Evolutionary conservation across 1,140 invertebrate species (phyloP), one percentile per base, ranked within the genome.

Genomic region (Pogonomyrmex barbatus): DNA sequence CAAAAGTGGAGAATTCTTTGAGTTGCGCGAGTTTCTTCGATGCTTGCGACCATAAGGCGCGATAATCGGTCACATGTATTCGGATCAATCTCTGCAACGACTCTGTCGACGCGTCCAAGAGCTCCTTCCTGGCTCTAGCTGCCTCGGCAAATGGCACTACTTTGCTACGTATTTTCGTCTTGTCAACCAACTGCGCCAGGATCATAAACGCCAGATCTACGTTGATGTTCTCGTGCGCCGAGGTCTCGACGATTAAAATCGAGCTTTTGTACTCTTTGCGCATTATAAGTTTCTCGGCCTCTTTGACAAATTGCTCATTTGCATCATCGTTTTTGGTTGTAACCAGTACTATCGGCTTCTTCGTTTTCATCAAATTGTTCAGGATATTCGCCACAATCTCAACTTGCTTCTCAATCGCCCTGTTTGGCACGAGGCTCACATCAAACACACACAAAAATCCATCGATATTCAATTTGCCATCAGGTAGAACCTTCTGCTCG

Each of bases 261-360:
- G 96, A 96, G 83, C 97, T 97, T 93, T 98, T 99, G 92, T 98
- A 99, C 94, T 99, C 99, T 94, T 99, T 99, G 42, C 98, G 96
- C 92, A 97, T 97, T 1, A 98, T 96, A 62, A 99, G 95, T 92
- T 97, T 97, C 92, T 99, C 98, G 0, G 97, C 98, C 94, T 99
- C 99, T 65, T 97, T 96, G 0, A 99, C 96, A 87, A 98, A 98
- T 62, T 97, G 96, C 91, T 99, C 98, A 94, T 97, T 98, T 0
- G 97, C 97, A 93, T 99, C 98, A 93, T 99, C 99, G 94, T 99
- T 98, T 96, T 99, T 99, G 2, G 99, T 99, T 2, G 99, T 99
- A 0, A 98, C 98, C 87, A 99, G 94, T 3, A 99, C 98, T 42
- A 99, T 96, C 0, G 99, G 99, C 93, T 99, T 99, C 94, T 99